These are phyloP conservation scores for Notolepis coatsorum DNA, from an alignment of 2,797 vertebrate species.

Conservation along the genomic window DNA sequence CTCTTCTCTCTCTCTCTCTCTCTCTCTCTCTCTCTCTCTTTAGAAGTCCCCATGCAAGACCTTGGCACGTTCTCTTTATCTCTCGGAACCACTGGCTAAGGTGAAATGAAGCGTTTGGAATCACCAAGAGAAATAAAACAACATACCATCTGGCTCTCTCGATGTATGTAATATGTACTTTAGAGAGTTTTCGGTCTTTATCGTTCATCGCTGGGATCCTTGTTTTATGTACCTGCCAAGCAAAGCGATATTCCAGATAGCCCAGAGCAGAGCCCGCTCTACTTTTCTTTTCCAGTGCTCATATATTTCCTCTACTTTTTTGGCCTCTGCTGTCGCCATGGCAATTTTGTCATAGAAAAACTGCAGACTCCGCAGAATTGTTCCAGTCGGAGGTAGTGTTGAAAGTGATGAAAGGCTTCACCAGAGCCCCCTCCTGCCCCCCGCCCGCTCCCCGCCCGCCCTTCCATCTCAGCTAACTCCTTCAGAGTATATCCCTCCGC, in stretches of 20 bases:
- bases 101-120: slow-evolving; percentile 25
- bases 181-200: slow-evolving; percentile 5
- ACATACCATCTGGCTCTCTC: neutral
- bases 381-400: slow-evolving; percentile 65
- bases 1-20: neutral
- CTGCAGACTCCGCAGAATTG: slow-evolving; percentile 65
- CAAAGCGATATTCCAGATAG: slow-evolving; percentile 78
- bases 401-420: slow-evolving; percentile 57
- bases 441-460: neutral
- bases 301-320: slow-evolving; percentile 67
- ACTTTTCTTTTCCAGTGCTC: slow-evolving; percentile 65
- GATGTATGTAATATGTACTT: slow-evolving; percentile 6
- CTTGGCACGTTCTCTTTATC: slow-evolving; percentile 36
- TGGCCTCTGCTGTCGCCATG: slow-evolving; percentile 68
- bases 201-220: neutral
- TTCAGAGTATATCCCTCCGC: neutral
- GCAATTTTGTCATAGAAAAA: slow-evolving; percentile 66
- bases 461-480: neutral
- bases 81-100: slow-evolving; percentile 22
- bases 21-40: neutral
- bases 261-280: slow-evolving; percentile 57
- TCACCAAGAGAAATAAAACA: slow-evolving; percentile 11
- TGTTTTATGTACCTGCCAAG: slow-evolving; percentile 71
- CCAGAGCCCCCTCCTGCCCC: slow-evolving; percentile 40
- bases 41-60: slow-evolving; percentile 50